Base-by-base conservation (phyloP, 2,113 vertebrate species). In the Sinocyclocheilus maitianheensis region DNA sequence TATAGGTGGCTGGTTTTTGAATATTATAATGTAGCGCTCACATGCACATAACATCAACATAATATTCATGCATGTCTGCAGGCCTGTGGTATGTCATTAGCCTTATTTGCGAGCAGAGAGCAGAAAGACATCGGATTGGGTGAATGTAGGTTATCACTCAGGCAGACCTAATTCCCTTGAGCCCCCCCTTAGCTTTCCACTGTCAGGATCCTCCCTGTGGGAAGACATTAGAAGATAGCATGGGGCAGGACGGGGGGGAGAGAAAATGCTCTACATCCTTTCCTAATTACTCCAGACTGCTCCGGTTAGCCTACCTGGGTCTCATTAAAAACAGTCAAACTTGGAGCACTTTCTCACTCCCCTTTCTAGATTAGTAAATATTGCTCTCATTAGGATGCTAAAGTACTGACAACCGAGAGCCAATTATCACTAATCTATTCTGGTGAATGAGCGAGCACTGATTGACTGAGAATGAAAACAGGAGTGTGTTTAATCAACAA, bases 121-220 rank as follows among this genome's bases (percentile, higher is more conserved):
- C 60, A 72, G 75, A 83, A 83, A 83, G 85, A 22, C 4, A 16
- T 55, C 74, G 30, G 85, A 82, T 76, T 90, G 87, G 30, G 90
- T 91, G 87, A 93, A 94, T 94, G 93, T 94, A 93, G 93, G 94
- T 94, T 94, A 30, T 91, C 84, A 86, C 93, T 93, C 91, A 92
- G 90, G 91, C 93, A 94, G 90, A 92, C 88, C 37, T 89, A 91
- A 93, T 90, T 94, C 93, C 93, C 92, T 80, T 53, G 87, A 92
- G 92, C 89, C 90, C 62, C 86, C 77, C 89, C 91, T 93, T 89
- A 93, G 91, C 90, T 93, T 93, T 87, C 89, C 34, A 89, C 92
- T 92, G 92, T 92, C 92, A 89, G 58, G 53, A 77, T 87, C 83
- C 80, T 92, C 91, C 91, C 93, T 3, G n/a, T 88, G 93, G 91